Evolutionary conservation across 2,797 vertebrate species (phyloP).

Genomic region (Betta splendens): DNA sequence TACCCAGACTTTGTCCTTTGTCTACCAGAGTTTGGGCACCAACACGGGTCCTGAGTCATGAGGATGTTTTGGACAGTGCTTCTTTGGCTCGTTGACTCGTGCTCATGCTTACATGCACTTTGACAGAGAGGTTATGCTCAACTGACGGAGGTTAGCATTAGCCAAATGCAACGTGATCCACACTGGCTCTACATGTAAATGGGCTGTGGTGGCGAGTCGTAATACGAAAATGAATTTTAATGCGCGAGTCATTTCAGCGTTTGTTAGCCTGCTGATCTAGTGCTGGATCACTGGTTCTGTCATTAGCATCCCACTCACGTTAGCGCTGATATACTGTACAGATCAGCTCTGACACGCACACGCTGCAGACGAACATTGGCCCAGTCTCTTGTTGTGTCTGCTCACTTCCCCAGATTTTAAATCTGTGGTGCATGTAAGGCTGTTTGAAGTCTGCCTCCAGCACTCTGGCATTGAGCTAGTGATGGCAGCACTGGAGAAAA

Average conservation of each 20-base stretch:
- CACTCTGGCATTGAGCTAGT: constrained; percentile 61
- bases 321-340: constrained; percentile 38
- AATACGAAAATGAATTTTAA: constrained; percentile 49
- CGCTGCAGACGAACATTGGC: constrained; percentile 22
- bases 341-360: constrained; percentile 46
- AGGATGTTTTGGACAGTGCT: not conserved
- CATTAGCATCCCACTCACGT: constrained; percentile 53
- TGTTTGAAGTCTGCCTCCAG: constrained; percentile 52
- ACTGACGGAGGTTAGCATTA: constrained; percentile 31
- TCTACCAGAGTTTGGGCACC: not conserved
- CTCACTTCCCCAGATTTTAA: constrained; percentile 58
- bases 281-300: constrained; percentile 50
- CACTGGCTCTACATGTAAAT: constrained; percentile 20
- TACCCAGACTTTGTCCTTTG: too few species aligned
- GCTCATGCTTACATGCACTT: constrained; percentile 17
- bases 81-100: not conserved
- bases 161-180: constrained; percentile 24
- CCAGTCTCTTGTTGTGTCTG: constrained; percentile 52
- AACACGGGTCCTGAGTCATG: constrained; percentile 10
- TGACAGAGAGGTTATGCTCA: constrained; percentile 36
- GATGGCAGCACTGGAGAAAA: constrained; percentile 46
- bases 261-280: constrained; percentile 45
- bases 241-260: constrained; percentile 54
- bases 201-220: constrained; percentile 31
- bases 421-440: constrained; percentile 48